Percentiles rank a stretch among this genome's conserved stretches.
These are phyloP conservation scores for Acanthis flammea DNA, from an alignment of 2,797 vertebrate genomes.

Conservation along the genomic window DNA sequence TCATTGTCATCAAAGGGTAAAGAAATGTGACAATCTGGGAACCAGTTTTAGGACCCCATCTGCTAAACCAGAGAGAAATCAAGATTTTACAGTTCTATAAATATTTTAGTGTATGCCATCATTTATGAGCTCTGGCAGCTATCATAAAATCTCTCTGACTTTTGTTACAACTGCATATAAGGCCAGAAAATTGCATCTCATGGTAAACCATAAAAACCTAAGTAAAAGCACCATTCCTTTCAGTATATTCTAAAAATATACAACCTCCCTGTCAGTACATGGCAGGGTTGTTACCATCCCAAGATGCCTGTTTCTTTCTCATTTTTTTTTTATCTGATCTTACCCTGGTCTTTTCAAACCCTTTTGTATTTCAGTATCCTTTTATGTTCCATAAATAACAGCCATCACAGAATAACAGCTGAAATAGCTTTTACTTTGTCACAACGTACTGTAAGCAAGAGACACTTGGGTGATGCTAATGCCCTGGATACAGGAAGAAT, in stretches of 20 bases:
- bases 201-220: constrained; percentile 88
- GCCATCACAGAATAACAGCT: constrained; percentile 62
- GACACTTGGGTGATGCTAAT: constrained; percentile 62
- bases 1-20: constrained; percentile 81
- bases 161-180: constrained; percentile 88
- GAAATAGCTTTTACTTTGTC: constrained; percentile 77
- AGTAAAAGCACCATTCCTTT: constrained; percentile 85
- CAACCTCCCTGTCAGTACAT: constrained; percentile 79
- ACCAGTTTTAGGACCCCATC: constrained; percentile 83
- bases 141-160: constrained; percentile 87
- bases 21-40: constrained; percentile 82
- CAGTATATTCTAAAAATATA: constrained; percentile 89
- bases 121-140: constrained; percentile 88
- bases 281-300: constrained; percentile 79
- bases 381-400: constrained; percentile 80
- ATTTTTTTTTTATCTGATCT: constrained; percentile 78
- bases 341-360: constrained; percentile 75
- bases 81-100: constrained; percentile 89
- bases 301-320: constrained; percentile 75
- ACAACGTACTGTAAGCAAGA: constrained; percentile 69
- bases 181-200: constrained; percentile 87
- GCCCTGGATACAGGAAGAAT: background rate
- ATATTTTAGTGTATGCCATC: constrained; percentile 88
- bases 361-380: constrained; percentile 77
- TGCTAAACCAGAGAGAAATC: constrained; percentile 86